Percentiles rank a stretch among this genome's conserved stretches.
Evolutionary conservation across 2,797 vertebrate species (phyloP).

Genomic region (Malacoctenus gilli): DNA sequence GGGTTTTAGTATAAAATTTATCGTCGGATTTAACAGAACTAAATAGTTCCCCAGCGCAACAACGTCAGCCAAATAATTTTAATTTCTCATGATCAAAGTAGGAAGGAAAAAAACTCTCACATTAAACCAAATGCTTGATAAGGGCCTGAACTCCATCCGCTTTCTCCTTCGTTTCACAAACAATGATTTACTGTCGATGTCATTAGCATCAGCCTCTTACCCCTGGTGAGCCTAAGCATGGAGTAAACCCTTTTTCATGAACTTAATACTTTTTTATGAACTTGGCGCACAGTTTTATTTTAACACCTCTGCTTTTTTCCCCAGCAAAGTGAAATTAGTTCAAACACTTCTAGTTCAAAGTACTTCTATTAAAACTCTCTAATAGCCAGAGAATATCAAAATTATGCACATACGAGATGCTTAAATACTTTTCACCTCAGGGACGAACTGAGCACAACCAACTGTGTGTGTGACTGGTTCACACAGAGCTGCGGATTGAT

Average conservation of each 20-base stretch:
- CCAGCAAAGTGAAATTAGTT: constrained; percentile 26
- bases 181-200: constrained; percentile 19
- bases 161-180: constrained; percentile 30
- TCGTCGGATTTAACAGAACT: constrained; percentile 12
- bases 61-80: constrained; percentile 14
- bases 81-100: too few species aligned
- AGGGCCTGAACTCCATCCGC: constrained; percentile 1
- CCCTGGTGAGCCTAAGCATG: constrained; percentile 21
- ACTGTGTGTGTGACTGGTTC: neutral
- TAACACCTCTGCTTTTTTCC: constrained; percentile 19
- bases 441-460: constrained; percentile 1
- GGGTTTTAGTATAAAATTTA: constrained; percentile 13
- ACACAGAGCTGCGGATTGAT: neutral
- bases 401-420: neutral
- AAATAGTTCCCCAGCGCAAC: constrained; percentile 15
- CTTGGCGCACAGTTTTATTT: constrained; percentile 37
- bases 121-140: too few species aligned
- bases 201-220: constrained; percentile 22
- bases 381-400: neutral
- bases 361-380: neutral
- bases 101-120: too few species aligned
- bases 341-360: neutral
- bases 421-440: neutral
- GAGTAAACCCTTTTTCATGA: constrained; percentile 48
- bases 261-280: constrained; percentile 60